Evolutionary conservation across 2,113 vertebrate species (phyloP).

Genomic region (Sialia sialis): DNA sequence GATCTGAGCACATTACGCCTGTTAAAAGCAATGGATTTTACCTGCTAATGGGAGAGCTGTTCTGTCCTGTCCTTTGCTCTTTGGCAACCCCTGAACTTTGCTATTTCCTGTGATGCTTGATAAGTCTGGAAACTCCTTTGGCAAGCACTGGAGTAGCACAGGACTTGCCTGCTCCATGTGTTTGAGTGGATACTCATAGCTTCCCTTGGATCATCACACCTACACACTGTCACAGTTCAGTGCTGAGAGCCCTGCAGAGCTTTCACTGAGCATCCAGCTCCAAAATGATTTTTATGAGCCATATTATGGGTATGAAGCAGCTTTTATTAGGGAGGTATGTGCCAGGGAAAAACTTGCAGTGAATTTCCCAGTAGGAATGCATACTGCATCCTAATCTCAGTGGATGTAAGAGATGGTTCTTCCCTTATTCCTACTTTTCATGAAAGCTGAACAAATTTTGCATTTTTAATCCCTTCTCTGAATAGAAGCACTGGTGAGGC

Average conservation of each 20-base stretch:
- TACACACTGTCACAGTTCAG: not conserved
- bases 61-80: constrained; percentile 24
- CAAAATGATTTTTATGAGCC: not conserved
- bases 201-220: not conserved
- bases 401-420: not conserved
- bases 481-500: not conserved
- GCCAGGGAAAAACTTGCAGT: not conserved
- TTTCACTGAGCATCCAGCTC: not conserved
- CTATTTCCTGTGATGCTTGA: constrained; percentile 28
- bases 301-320: not conserved
- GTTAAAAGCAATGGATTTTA: constrained; percentile 33
- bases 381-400: not conserved
- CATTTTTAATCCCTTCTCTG: not conserved
- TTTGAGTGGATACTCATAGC: not conserved
- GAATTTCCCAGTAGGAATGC: not conserved
- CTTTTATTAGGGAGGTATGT: not conserved
- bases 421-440: not conserved
- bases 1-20: not conserved
- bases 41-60: constrained; percentile 24
- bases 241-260: not conserved
- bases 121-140: constrained; percentile 12
- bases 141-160: not conserved
- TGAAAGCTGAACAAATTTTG: not conserved
- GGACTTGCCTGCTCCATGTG: not conserved
- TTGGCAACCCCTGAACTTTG: constrained; percentile 14